phyloP scores from a whole-genome alignment of 2,888 invertebrate species.

The Apantesis nais region DNA sequence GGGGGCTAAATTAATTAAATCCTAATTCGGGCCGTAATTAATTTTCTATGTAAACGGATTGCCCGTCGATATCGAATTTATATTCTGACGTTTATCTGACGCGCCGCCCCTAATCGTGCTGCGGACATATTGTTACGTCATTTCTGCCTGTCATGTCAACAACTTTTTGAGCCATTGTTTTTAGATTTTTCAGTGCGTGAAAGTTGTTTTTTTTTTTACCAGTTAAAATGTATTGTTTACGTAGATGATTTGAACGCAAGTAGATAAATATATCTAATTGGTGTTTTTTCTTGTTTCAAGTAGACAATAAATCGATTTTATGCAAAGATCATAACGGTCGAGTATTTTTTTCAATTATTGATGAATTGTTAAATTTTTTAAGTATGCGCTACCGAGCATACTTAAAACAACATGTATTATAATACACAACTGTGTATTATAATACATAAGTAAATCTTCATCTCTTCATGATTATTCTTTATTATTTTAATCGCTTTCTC shows the following conservation, averaged over 20 bases:
- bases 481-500: no score
- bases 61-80: conserved; percentile 32
- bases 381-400: no score
- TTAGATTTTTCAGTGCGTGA: not conserved
- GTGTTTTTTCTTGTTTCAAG: not conserved
- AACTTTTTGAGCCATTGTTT: not conserved
- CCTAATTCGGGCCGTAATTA: not conserved
- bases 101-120: conserved; percentile 25
- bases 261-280: not conserved
- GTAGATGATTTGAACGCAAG: not conserved
- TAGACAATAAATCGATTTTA: not conserved
- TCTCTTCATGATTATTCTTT: no score
- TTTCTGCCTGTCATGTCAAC: conserved; percentile 25
- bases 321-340: not conserved
- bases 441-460: no score
- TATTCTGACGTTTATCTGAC: conserved; percentile 39
- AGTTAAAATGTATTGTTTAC: not conserved
- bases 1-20: not conserved
- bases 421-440: no score
- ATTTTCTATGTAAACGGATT: conserved; percentile 19
- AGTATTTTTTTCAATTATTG: not conserved
- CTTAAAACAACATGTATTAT: no score
- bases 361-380: no score
- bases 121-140: conserved; percentile 39
- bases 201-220: not conserved